Evolutionary conservation across 2,113 vertebrate species (phyloP).

Genomic region (Callithrix jacchus): DNA sequence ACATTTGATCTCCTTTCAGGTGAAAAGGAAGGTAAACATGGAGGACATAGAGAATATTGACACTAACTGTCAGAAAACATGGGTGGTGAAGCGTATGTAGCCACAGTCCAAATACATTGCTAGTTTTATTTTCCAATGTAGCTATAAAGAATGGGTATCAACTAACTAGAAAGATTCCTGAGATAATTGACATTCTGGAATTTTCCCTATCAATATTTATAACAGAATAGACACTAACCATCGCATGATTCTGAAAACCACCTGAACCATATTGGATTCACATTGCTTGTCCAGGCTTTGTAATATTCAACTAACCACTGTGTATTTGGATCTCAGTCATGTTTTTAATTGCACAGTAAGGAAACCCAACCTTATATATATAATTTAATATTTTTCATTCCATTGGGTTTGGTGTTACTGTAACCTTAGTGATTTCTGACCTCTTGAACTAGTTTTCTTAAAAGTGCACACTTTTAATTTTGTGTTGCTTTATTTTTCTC

Average conservation of each 20-base stretch:
- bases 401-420: not conserved
- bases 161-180: not conserved
- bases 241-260: not conserved
- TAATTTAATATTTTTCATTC: not conserved
- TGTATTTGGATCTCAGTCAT: not conserved
- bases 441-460: not conserved
- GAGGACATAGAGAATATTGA: no score
- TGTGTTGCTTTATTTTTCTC: not conserved
- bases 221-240: not conserved
- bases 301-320: not conserved
- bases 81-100: rapidly evolving
- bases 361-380: rapidly evolving
- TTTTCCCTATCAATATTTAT: not conserved
- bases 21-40: not conserved
- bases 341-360: not conserved
- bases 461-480: not conserved
- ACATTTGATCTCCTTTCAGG: not conserved
- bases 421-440: not conserved
- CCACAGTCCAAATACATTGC: not conserved
- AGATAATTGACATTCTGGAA: not conserved
- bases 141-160: not conserved
- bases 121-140: not conserved
- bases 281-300: not conserved
- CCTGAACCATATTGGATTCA: not conserved
- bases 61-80: not conserved